Base-by-base conservation (phyloP, 2,113 vertebrate species). In the Engystomops pustulosus region DNA sequence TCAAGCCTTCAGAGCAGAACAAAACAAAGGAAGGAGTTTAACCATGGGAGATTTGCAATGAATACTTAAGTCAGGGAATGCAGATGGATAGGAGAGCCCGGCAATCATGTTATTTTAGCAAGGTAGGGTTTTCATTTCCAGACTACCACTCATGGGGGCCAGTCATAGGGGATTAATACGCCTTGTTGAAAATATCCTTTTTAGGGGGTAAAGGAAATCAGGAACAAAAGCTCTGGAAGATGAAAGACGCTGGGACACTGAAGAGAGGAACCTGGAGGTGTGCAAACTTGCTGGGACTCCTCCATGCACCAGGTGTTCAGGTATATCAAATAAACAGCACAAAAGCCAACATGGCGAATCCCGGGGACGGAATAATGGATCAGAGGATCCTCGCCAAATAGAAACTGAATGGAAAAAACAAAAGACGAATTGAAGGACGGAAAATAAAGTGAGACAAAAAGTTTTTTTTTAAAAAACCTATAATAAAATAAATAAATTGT, bases 1-100 rank as follows among this genome's bases (percentile, higher is more conserved):
- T 95, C 92, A 93, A 92, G 91, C 92, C 90, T 95, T 95, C 92
- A 92, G 90, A 93, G 89, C 89, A 90, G 89, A 91, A 90, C 87
- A 87, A 91, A 93, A 93, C 91, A 91, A 91, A 91, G 91, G 90
- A 93, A 91, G 90, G 91, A 90, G 89, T 92, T 89, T 90, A 91
- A 91, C 90, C 91, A 88, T 89, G 90, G 91, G 88, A 91, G 88
- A 92, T 89, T 94, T 92, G 87, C 88, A 87, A 91, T 90, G 88
- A 93, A 93, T 91, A 85, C 91, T 89, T 87, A 87, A 91, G 88
- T 89, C 89, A 89, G 90, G 90, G 82, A 91, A 88, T 90, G 69
- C 85, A 85, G 88, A 88, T 86, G 85, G 75, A 91, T 89, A 10
- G 81, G 87, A 55, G 88, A 89, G 86, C 81, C 84, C 79, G 38